phyloP scores from a whole-genome alignment of 2,113 vertebrate genomes.

The Amphiprion percula region DNA sequence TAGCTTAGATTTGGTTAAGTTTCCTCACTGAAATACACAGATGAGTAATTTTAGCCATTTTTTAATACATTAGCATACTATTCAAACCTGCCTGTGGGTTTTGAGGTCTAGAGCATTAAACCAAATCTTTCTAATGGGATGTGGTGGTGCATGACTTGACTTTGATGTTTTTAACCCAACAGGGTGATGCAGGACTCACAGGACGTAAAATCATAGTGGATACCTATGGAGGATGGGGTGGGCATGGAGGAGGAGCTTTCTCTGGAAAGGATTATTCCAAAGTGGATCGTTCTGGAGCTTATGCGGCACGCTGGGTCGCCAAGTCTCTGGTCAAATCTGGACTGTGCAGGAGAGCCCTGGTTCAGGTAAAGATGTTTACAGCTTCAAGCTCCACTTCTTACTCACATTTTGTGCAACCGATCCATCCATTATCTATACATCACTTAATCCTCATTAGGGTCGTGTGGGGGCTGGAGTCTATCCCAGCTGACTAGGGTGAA shows the following conservation, averaged over 20 bases:
- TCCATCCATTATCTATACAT: too few relatives aligned
- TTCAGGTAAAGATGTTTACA: conserved; percentile 76
- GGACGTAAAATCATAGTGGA: conserved; percentile 87
- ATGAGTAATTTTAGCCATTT: too few relatives aligned
- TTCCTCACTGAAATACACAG: too few relatives aligned
- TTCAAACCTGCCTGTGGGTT: too few relatives aligned
- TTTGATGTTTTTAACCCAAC: background rate
- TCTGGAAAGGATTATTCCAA: conserved; percentile 86
- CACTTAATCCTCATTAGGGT: too few relatives aligned
- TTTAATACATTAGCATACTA: too few relatives aligned
- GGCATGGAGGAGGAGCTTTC: conserved; percentile 86
- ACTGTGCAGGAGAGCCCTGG: conserved; percentile 81
- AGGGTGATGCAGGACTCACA: conserved; percentile 85
- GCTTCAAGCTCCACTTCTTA: too few relatives aligned
- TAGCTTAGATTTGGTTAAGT: too few relatives aligned
- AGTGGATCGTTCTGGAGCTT: conserved; percentile 85
- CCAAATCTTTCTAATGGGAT: background rate
- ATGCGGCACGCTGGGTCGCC: conserved; percentile 86
- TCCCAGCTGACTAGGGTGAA: too few relatives aligned
- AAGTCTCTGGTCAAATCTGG: conserved; percentile 85
- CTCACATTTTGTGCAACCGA: too few relatives aligned
- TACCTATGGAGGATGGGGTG: conserved; percentile 85
- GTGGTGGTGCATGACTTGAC: background rate
- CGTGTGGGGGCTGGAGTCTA: too few relatives aligned
- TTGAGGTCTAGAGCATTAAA: too few relatives aligned